phyloP scores from a whole-genome alignment of 1,140 invertebrate species.

The Drosophila nebulosa region DNA sequence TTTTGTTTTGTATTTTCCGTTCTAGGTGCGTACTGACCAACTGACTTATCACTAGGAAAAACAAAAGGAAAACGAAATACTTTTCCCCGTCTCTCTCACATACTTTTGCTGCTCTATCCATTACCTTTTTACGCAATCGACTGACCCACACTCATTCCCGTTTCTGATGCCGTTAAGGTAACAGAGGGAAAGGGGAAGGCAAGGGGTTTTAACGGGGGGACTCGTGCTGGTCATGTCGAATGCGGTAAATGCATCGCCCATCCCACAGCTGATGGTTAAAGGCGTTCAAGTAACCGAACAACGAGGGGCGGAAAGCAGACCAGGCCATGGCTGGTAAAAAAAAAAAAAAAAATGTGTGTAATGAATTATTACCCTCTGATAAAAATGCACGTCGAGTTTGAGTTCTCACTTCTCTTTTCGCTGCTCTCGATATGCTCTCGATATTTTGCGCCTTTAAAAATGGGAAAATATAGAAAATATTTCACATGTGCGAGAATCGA shows the following conservation, averaged over 20 bases:
- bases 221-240: conserved; percentile 40
- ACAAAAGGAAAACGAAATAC: not conserved
- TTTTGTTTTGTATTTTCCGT: conserved; percentile 12
- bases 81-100: not conserved
- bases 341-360: conserved; percentile 69
- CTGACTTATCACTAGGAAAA: conserved; percentile 22
- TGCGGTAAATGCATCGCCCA: conserved; percentile 43
- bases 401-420: conserved; percentile 15
- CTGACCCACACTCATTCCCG: not conserved
- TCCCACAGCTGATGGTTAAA: conserved; percentile 36
- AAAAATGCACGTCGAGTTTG: conserved; percentile 69
- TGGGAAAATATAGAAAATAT: not conserved
- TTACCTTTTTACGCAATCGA: not conserved
- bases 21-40: conserved; percentile 34
- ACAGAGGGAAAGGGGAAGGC: not conserved
- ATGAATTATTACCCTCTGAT: conserved; percentile 78
- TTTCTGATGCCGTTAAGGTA: not conserved
- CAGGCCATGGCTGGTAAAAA: conserved; percentile 20
- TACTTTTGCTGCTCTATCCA: not conserved
- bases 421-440: not conserved
- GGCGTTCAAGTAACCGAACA: conserved; percentile 16
- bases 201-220: not conserved
- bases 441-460: not conserved
- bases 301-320: not conserved
- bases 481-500: not conserved